phyloP scores from a whole-genome alignment of 2,797 vertebrate genomes.

The Coilia nasus region DNA sequence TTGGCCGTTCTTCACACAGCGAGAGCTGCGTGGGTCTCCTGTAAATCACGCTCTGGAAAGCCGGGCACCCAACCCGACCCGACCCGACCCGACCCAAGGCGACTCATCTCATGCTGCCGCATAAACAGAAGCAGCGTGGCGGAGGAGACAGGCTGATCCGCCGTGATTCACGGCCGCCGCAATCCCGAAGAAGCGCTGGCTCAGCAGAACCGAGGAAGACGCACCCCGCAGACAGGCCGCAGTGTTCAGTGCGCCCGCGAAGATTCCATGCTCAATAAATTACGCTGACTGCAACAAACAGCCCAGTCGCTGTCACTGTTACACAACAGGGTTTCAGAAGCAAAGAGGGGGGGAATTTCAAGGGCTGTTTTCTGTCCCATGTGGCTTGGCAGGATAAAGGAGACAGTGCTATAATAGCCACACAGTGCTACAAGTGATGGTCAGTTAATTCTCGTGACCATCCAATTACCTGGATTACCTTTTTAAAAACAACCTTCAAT shows the following conservation, averaged over 20 bases:
- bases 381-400: neutral
- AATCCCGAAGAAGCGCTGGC: neutral
- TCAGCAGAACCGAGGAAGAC: neutral
- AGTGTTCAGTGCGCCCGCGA: neutral
- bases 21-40: slow-evolving; percentile 54
- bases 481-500: neutral
- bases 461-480: neutral
- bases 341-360: neutral
- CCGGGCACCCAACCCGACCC: neutral
- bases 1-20: slow-evolving; percentile 51
- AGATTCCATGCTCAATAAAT: slow-evolving; percentile 11
- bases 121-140: slow-evolving; percentile 30
- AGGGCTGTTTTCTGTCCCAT: neutral
- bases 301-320: neutral
- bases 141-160: slow-evolving; percentile 27
- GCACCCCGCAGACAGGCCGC: neutral
- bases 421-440: neutral
- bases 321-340: neutral
- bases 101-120: slow-evolving; percentile 32
- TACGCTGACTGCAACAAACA: neutral
- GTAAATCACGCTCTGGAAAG: slow-evolving; percentile 25
- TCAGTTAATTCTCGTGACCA: neutral
- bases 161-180: neutral
- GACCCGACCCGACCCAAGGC: neutral
- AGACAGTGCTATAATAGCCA: neutral